A percentile compares a stretch with the other conserved stretches of the same genome.
These are phyloP conservation scores for Hafferia zeledoni DNA, from an alignment of 2,797 vertebrate genomes.

Conservation along the genomic window DNA sequence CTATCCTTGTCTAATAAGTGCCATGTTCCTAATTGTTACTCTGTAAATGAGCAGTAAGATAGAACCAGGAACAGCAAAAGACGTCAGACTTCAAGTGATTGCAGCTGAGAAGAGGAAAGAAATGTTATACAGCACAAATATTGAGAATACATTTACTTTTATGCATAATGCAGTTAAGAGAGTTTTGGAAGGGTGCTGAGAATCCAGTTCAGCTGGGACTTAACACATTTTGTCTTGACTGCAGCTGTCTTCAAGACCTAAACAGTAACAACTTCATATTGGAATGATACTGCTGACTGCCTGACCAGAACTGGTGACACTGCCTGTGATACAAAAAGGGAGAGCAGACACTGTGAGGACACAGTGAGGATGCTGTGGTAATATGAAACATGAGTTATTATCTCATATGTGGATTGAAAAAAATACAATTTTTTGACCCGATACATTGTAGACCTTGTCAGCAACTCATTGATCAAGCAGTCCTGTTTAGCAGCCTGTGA, in stretches of 20 bases:
- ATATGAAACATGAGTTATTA: background rate
- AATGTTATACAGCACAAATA: background rate
- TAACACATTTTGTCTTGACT: background rate
- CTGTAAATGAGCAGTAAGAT: background rate
- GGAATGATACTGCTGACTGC: background rate
- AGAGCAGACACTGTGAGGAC: background rate
- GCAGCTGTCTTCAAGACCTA: background rate
- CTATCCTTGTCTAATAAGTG: background rate
- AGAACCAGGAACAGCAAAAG: background rate
- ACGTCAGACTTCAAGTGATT: background rate
- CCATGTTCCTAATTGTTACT: background rate
- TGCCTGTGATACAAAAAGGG: too few relatives aligned
- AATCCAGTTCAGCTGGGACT: background rate
- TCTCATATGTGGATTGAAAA: background rate
- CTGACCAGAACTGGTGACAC: background rate
- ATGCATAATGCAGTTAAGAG: background rate
- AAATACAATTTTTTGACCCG: background rate
- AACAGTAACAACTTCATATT: background rate
- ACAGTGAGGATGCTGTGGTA: background rate
- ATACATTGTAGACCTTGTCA: background rate
- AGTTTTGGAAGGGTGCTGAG: background rate
- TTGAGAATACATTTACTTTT: background rate
- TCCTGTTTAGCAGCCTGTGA: background rate
- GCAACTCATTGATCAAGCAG: background rate
- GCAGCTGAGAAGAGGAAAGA: background rate